Evolutionary conservation across 2,797 vertebrate genomes (phyloP).

Genomic region (Enteromius mattozi): DNA sequence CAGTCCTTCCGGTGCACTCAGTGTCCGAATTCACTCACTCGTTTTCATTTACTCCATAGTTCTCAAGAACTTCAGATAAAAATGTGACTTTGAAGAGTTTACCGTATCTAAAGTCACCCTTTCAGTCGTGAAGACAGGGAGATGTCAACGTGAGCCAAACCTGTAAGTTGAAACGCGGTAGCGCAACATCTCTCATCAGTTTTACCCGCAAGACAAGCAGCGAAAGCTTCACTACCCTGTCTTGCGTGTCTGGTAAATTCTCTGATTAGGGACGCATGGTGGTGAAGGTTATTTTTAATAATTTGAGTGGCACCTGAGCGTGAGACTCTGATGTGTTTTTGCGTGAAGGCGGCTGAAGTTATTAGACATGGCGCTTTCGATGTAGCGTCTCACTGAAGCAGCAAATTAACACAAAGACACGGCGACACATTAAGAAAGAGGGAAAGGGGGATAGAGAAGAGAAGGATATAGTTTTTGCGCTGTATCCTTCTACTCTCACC

Average conservation of each 20-base stretch:
- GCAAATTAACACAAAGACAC: slow-evolving; percentile 84
- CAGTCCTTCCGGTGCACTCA: too few relatives aligned
- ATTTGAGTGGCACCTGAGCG: slow-evolving; percentile 75
- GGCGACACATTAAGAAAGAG: slow-evolving; percentile 68
- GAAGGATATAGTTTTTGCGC: neutral
- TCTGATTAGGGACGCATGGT: slow-evolving; percentile 70
- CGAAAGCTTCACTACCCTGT: neutral
- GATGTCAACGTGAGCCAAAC: neutral
- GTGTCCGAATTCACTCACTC: too few relatives aligned
- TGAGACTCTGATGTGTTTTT: slow-evolving; percentile 65
- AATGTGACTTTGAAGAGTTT: slow-evolving; percentile 7
- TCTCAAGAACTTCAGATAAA: neutral
- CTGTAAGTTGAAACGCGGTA: neutral
- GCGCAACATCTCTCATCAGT: slow-evolving; percentile 4
- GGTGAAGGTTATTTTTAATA: slow-evolving; percentile 77
- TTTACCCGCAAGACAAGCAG: neutral
- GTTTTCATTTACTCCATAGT: too few relatives aligned
- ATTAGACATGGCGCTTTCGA: slow-evolving; percentile 79
- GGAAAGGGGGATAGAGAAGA: neutral
- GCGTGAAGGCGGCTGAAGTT: slow-evolving; percentile 69
- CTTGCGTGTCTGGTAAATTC: slow-evolving; percentile 37
- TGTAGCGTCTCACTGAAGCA: slow-evolving; percentile 86
- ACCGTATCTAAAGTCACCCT: neutral
- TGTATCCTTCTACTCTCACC: slow-evolving; percentile 1
- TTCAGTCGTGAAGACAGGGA: neutral